phyloP scores from a whole-genome alignment of 2,113 vertebrate genomes.

The Spilogale gracilis region DNA sequence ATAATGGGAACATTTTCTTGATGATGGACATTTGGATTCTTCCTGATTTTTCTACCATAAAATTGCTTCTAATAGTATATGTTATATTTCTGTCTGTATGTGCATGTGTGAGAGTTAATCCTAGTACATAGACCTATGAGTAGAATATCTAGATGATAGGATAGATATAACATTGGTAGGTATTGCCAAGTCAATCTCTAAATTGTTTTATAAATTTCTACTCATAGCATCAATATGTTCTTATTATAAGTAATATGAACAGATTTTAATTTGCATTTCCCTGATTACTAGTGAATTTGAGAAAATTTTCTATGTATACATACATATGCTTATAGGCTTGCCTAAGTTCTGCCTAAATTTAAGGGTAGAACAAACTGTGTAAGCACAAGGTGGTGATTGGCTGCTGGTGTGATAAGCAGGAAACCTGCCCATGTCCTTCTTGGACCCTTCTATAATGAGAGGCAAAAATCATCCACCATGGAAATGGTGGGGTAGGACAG shows the following conservation, averaged over 20 bases:
- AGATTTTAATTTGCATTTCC: constrained; percentile 31
- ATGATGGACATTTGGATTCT: neutral
- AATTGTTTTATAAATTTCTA: neutral
- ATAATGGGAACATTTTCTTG: constrained; percentile 9
- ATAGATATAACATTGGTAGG: neutral
- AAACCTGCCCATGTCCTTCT: neutral
- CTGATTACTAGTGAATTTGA: neutral
- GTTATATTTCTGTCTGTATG: neutral
- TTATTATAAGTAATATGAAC: neutral
- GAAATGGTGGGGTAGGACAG: neutral
- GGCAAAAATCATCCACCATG: neutral
- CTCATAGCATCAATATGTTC: neutral
- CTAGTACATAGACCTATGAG: neutral
- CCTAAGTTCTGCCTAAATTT: neutral
- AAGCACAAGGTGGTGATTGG: neutral
- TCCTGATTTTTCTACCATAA: constrained; percentile 22
- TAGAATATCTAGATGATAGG: neutral
- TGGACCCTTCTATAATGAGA: neutral
- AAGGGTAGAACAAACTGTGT: neutral
- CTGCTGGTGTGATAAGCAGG: neutral
- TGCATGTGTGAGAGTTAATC: neutral
- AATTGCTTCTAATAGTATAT: neutral
- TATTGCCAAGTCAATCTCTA: neutral
- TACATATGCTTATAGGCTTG: neutral
- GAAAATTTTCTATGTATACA: neutral